These are phyloP conservation scores for Diarsia rubi DNA, from an alignment of 2,888 invertebrate species.

Conservation along the genomic window DNA sequence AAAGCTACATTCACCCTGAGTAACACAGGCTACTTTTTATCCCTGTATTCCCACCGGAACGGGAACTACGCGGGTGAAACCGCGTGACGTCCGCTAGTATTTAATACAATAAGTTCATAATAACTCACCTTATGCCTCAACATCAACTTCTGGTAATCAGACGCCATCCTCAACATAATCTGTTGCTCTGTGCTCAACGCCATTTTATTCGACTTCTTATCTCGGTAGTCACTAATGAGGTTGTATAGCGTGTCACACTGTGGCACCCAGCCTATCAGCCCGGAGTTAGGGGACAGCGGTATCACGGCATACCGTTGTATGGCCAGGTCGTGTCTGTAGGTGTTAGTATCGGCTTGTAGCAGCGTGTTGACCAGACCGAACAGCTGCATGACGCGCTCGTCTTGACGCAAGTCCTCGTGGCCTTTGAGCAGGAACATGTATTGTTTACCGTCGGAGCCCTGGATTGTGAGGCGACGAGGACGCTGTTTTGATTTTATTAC, in stretches of 20 bases:
- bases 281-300: slow-evolving; percentile 99
- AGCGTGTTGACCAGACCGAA: slow-evolving; percentile 99
- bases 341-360: slow-evolving; percentile 98
- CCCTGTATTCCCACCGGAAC: no score
- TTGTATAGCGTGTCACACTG: slow-evolving; percentile 99
- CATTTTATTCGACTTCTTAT: slow-evolving; percentile 97
- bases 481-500: slow-evolving; percentile 99
- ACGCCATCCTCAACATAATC: slow-evolving; percentile 99
- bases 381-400: slow-evolving; percentile 99
- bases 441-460: slow-evolving; percentile 98
- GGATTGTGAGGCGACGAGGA: slow-evolving; percentile 97
- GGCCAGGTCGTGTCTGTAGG: slow-evolving; percentile 96
- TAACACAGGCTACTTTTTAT: no score
- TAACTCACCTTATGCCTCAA: slow-evolving; percentile 97
- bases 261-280: slow-evolving; percentile 99
- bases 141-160: slow-evolving; percentile 98
- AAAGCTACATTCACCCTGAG: no score
- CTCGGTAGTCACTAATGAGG: slow-evolving; percentile 98
- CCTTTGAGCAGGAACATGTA: slow-evolving; percentile 99
- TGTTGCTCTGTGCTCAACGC: slow-evolving; percentile 98
- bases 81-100: no score
- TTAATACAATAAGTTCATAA: not conserved
- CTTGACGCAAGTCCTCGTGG: slow-evolving; percentile 99
- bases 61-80: no score
- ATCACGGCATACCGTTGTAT: slow-evolving; percentile 98